Conservation (phyloP, 1,140 invertebrate genomes). For the Drosophila arawakana region DNA sequence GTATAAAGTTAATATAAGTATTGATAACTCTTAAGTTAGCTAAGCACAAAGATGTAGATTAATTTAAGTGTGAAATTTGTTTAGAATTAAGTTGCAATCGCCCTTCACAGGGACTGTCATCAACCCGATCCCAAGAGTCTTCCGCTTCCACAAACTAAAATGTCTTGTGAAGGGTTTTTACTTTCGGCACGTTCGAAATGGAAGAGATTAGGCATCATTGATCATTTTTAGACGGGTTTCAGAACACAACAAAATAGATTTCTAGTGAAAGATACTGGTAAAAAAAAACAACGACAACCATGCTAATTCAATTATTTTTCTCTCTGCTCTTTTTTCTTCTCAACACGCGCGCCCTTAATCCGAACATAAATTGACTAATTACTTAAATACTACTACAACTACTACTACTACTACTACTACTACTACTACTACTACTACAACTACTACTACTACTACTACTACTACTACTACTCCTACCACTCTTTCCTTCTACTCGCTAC, state of each 20-base stretch:
- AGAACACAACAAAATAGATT: conserved; percentile 40
- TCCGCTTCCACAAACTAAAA: neutral
- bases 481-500: conserved; percentile 56
- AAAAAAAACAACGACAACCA: conserved; percentile 65
- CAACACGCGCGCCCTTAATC: conserved; percentile 72
- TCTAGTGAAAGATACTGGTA: conserved; percentile 49
- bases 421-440: too few species aligned
- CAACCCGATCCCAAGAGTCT: neutral
- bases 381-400: conserved; percentile 56
- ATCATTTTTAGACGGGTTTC: conserved; percentile 33
- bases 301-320: conserved; percentile 84
- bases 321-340: conserved; percentile 84
- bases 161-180: conserved; percentile 41
- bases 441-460: too few species aligned
- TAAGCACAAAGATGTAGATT: neutral
- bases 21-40: conserved; percentile 10
- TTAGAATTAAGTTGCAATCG: conserved; percentile 19
- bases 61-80: conserved; percentile 14
- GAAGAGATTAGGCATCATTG: conserved; percentile 24
- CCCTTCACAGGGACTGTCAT: conserved; percentile 41
- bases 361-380: conserved; percentile 50
- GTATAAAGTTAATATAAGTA: conserved; percentile 22
- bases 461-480: conserved; percentile 4
- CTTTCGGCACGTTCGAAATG: conserved; percentile 65
- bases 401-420: conserved; percentile 55